Evolutionary conservation across 2,888 invertebrate genomes (phyloP).

Genomic region (Stenolophus ochropezus): DNA sequence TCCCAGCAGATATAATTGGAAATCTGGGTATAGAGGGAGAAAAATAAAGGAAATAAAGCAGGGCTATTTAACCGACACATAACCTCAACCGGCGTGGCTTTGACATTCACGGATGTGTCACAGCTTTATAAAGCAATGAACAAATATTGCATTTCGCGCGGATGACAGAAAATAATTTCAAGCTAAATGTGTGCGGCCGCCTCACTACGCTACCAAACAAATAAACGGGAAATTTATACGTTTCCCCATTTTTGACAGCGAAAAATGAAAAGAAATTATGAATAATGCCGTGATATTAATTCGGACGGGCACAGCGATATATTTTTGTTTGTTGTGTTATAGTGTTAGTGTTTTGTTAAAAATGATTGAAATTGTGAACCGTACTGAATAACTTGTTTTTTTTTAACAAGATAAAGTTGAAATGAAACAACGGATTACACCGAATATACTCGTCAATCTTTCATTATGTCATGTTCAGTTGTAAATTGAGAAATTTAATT

Average conservation of each 20-base stretch:
- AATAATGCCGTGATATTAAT: conserved; percentile 54
- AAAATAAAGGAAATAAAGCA: conserved; percentile 8
- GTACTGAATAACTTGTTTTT: neutral
- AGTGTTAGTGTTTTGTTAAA: conserved; percentile 30
- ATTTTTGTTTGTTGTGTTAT: conserved; percentile 28
- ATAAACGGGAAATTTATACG: conserved; percentile 47
- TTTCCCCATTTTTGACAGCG: conserved; percentile 47
- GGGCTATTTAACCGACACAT: neutral
- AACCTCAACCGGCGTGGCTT: neutral
- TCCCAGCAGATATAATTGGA: neutral
- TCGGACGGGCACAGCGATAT: neutral
- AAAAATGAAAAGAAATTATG: conserved; percentile 55
- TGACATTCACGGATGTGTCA: conserved; percentile 39
- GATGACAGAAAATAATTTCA: conserved; percentile 46
- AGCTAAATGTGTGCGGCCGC: conserved; percentile 32
- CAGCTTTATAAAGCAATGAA: conserved; percentile 52
- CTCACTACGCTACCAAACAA: conserved; percentile 20
- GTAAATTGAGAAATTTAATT: too few relatives aligned
- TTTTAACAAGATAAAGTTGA: neutral
- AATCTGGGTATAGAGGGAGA: neutral
- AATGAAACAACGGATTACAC: neutral
- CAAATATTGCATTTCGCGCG: conserved; percentile 43
- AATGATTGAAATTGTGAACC: conserved; percentile 16
- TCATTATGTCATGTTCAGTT: too few relatives aligned
- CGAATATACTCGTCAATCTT: too few relatives aligned